Base-by-base conservation (phyloP, 2,113 vertebrate genomes). In the Sclerurus mexicanus region DNA sequence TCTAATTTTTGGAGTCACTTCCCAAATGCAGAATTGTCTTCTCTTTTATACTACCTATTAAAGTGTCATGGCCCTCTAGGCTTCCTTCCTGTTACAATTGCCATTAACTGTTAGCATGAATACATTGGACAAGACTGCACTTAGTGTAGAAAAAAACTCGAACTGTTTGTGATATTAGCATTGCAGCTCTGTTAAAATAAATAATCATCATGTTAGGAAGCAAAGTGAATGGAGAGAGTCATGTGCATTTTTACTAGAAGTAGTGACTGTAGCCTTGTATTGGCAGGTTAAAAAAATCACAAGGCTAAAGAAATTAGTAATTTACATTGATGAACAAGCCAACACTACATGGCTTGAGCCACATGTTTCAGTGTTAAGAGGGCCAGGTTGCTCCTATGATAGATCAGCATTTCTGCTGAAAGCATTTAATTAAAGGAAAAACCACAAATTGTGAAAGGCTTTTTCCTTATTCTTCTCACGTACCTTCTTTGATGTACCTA, bases 361-460 rank as follows among this genome's bases (percentile, higher is more conserved):
- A 64, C 9, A 22, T 14, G 11, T 40, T 40, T 87, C 22, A 60
- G 14, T 23, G 20, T 76, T 79, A 58, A 30, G 31, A 39, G 46
- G 66, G 12, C 16, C 47, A 13, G 33, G 18, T 52, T 58, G 5
- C 5, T 89, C 12, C 16, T 42, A 6, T 28, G 9, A 1, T 33
- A 71, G 18, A 71, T 46, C 8, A 60, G 28, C 9, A 21, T 85
- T 72, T 62, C 73, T 80, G 46, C 33, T 80, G 46, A 80, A 76
- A 80, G 30, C 40, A 74, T 74, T 9, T 39, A 74, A 55, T 16
- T 66, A 19, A 89, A 64, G 42, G 58, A 81, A 63, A 14, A 18
- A 67, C 7, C n/a, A 39, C 31, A 55, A 53, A 56, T 60, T 0
- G 0, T 35, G 27, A 53, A 84, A 58, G 11, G 0, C 5, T 7